Percentiles rank a stretch among this genome's conserved stretches.
Evolutionary conservation across 2,797 vertebrate species (phyloP).

Genomic region (Gymnodraco acuticeps): DNA sequence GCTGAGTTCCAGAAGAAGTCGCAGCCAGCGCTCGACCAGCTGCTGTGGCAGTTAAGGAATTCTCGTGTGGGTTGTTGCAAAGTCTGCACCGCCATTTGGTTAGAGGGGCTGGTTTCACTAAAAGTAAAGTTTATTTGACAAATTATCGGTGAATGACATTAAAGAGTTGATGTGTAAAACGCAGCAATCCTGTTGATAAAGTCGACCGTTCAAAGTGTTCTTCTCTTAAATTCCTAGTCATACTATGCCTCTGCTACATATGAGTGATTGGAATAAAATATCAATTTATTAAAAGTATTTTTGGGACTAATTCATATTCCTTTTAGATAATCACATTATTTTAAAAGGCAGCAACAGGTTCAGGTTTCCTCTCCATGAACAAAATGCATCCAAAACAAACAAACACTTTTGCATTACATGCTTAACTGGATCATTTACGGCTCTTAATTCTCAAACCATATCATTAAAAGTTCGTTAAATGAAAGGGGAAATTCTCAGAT

Average conservation of each 20-base stretch:
- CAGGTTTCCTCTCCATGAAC: too few relatives aligned
- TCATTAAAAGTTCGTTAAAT: too few relatives aligned
- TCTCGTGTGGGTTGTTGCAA: slow-evolving; percentile 19
- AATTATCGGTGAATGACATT: background rate
- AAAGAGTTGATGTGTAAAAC: background rate
- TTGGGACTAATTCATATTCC: background rate
- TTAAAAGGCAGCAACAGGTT: background rate
- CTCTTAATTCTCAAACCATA: background rate
- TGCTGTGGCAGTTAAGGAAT: slow-evolving; percentile 43
- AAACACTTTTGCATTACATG: too few relatives aligned
- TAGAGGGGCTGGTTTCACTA: background rate
- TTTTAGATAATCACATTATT: background rate
- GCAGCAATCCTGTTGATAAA: background rate
- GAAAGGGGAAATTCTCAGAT: too few relatives aligned
- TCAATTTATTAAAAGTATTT: background rate
- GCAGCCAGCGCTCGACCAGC: slow-evolving; percentile 42
- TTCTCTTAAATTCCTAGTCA: background rate
- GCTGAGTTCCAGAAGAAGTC: slow-evolving; percentile 59
- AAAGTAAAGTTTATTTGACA: slow-evolving; percentile 12
- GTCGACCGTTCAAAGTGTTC: background rate
- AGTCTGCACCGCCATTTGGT: background rate
- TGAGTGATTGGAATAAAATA: background rate
- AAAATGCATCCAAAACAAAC: too few relatives aligned
- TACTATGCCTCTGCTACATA: background rate
- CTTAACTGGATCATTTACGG: too few relatives aligned